Conservation (phyloP, 1,140 invertebrate species). For the Panagrolaimus sp. region DNA sequence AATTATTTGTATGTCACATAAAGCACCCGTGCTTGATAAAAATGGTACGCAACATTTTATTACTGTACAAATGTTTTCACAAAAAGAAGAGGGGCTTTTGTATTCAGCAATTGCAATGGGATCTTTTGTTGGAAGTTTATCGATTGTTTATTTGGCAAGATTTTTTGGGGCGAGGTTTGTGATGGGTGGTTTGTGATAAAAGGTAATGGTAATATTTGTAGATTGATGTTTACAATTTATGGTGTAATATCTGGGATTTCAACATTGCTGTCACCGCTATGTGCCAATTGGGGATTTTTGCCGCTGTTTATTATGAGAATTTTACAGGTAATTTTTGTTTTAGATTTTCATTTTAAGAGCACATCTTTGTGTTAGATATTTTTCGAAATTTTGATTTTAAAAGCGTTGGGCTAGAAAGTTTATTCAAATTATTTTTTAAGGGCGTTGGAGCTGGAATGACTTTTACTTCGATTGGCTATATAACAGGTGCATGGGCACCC, state of each 20-base stretch:
- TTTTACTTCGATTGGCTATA: constrained; percentile 1
- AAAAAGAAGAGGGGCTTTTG: constrained; percentile 21
- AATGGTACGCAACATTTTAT: too few relatives aligned
- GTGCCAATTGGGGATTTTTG: constrained; percentile 34
- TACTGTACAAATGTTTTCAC: constrained; percentile 22
- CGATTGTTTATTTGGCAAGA: not conserved
- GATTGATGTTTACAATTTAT: constrained; percentile 38
- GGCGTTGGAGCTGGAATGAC: constrained; percentile 41
- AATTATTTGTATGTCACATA: constrained; percentile 37
- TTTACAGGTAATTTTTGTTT: too few relatives aligned
- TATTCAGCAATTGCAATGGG: too few relatives aligned
- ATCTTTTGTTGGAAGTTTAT: not conserved
- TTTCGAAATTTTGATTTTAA: too few relatives aligned
- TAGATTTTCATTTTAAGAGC: too few relatives aligned
- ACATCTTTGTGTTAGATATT: too few relatives aligned
- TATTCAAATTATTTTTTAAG: constrained; percentile 29
- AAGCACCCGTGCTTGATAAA: too few relatives aligned
- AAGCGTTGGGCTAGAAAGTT: too few relatives aligned
- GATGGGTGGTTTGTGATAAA: not conserved
- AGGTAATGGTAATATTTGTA: too few relatives aligned
- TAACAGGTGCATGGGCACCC: not conserved
- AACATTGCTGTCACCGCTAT: constrained; percentile 44
- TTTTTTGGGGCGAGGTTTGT: not conserved
- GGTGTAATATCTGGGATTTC: constrained; percentile 45
- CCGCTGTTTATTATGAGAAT: constrained; percentile 31